phyloP scores from a whole-genome alignment of 2,797 vertebrate genomes.

The Coranthus polyacanthus region DNA sequence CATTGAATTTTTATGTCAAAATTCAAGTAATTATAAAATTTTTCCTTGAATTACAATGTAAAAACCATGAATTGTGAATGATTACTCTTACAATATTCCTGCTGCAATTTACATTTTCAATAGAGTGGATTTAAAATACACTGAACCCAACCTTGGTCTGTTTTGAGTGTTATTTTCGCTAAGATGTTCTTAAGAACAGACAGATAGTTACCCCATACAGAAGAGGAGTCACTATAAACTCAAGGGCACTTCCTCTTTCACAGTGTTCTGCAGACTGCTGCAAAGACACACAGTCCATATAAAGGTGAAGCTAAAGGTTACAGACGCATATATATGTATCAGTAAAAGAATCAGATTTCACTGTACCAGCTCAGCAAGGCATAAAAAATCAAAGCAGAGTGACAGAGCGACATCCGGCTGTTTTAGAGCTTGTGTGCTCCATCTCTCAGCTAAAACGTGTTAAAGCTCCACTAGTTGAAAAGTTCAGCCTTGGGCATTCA shows the following conservation, averaged over 20 bases:
- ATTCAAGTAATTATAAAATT: conserved; percentile 5
- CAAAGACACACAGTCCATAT: conserved; percentile 23
- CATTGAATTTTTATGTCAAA: conserved; percentile 6
- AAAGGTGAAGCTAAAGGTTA: conserved; percentile 54
- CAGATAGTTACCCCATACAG: neutral
- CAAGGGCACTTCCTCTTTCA: conserved; percentile 61
- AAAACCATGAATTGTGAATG: conserved; percentile 6
- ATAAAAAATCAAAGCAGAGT: conserved; percentile 37
- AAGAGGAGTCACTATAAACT: conserved; percentile 36
- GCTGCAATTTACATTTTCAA: conserved; percentile 38
- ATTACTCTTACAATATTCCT: conserved; percentile 7
- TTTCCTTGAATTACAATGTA: conserved; percentile 17
- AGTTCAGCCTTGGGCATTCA: conserved; percentile 56
- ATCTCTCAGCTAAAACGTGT: conserved; percentile 23
- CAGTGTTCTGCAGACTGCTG: conserved; percentile 8
- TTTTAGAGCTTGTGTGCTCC: neutral
- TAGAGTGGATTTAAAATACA: conserved; percentile 8
- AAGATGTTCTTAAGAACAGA: conserved; percentile 18
- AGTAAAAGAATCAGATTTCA: conserved; percentile 50
- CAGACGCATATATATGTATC: conserved; percentile 8
- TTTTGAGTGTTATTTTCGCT: conserved; percentile 14
- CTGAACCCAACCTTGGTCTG: conserved; percentile 41
- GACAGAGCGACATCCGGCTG: conserved; percentile 13
- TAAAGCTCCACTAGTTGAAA: conserved; percentile 43
- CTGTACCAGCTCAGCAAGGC: conserved; percentile 34